Evolutionary conservation across 2,113 vertebrate genomes (phyloP), one percentile per base, ranked within the genome.

Genomic region (Otus sunia): DNA sequence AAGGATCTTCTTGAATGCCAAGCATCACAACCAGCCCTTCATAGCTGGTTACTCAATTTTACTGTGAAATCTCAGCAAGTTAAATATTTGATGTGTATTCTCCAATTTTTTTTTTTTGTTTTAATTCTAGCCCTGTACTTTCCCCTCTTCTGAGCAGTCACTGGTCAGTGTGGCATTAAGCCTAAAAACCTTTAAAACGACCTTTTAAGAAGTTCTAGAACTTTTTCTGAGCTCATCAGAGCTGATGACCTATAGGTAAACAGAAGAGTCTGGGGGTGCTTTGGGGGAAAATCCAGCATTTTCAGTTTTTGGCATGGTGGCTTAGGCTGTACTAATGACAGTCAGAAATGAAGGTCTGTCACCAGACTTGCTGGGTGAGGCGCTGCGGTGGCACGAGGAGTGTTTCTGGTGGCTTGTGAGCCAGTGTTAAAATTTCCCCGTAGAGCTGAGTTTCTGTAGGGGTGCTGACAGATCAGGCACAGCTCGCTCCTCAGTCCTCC

Each of bases 381-480:
- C 2, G 1, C 45, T 62, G 41, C 3, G 9, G 80, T 67, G 55
- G 36, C 83, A 63, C 0, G 0, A 2, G 3, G 60, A 52, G 53
- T 39, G 43, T 59, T 87, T 52, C 56, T 76, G 75, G 64, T 78
- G 72, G 58, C 64, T 68, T 80, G 47, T 41, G 47, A 74, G 45
- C 27, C 72, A 16, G 5, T 14, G 15, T 41, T 62, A 34, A 49
- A n/a, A 22, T 15, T 62, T 77, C 43, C 29, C 36, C 6, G 12
- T 30, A 0, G 3, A 71, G 88, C 60, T 32, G 62, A 45, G 3
- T 84, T 88, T 58, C 60, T 85, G 36, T 50, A 27, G 32, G 32
- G 30, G 32, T 73, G 34, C 60, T 10, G 6, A 10, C 9, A 36
- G 85, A 32, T 41, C 9, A 22, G 78, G 34, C 21, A 23, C 52